phyloP scores from a whole-genome alignment of 2,888 invertebrate species.

The Leptinotarsa peninsularis region DNA sequence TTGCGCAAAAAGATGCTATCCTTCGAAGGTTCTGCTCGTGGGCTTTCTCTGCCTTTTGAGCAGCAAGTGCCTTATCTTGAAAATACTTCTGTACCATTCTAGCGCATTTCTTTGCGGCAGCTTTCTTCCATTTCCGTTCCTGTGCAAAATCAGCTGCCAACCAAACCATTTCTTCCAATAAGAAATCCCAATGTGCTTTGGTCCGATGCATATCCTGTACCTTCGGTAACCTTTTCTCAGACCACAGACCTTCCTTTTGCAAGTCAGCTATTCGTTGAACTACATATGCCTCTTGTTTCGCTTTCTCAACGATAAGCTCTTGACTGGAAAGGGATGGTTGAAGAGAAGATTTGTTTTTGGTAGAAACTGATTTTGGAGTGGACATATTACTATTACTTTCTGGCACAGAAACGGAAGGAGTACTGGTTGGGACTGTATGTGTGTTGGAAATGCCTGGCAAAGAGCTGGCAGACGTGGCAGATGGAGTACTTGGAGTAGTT shows the following conservation, averaged over 20 bases:
- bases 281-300: slow-evolving; percentile 94
- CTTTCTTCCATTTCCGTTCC: slow-evolving; percentile 98
- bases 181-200: slow-evolving; percentile 98
- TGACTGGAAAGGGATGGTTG: slow-evolving; percentile 65
- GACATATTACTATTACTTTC: slow-evolving; percentile 33
- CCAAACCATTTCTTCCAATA: slow-evolving; percentile 99
- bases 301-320: slow-evolving; percentile 86
- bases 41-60: slow-evolving; percentile 91
- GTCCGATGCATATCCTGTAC: slow-evolving; percentile 78
- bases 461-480: slow-evolving; percentile 62
- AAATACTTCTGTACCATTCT: slow-evolving; percentile 92
- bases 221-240: slow-evolving; percentile 90
- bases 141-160: slow-evolving; percentile 97
- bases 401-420: slow-evolving; percentile 30
- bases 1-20: slow-evolving; percentile 91
- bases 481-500: slow-evolving; percentile 58
- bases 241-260: slow-evolving; percentile 95
- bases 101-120: slow-evolving; percentile 93
- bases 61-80: slow-evolving; percentile 90
- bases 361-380: slow-evolving; percentile 38
- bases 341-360: slow-evolving; percentile 44
- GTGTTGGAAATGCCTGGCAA: slow-evolving; percentile 61
- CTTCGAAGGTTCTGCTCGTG: slow-evolving; percentile 87
- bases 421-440: slow-evolving; percentile 40
- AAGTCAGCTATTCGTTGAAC: slow-evolving; percentile 92